Evolutionary conservation across 2,888 invertebrate species (phyloP).

Genomic region (Homarus gammarus): DNA sequence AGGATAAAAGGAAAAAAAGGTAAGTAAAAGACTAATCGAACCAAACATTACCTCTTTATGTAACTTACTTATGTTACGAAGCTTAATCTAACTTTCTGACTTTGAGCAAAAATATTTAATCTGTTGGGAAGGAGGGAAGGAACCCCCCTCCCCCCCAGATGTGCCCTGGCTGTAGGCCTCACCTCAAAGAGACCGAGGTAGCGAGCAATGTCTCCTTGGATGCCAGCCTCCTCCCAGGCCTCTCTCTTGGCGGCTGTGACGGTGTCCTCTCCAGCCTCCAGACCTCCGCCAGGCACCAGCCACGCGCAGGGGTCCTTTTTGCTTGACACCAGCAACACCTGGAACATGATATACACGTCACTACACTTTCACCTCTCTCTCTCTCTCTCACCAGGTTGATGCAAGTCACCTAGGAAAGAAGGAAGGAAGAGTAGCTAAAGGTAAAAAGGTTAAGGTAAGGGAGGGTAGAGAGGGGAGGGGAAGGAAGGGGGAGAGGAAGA

Average conservation of each 20-base stretch:
- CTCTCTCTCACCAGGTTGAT: not conserved
- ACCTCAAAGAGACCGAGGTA: slow-evolving; percentile 97
- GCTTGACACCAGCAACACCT: slow-evolving; percentile 96
- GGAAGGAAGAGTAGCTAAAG: not conserved
- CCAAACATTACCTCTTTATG: no score
- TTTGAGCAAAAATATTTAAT: no score
- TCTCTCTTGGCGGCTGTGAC: slow-evolving; percentile 95
- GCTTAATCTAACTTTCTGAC: no score
- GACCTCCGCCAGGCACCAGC: slow-evolving; percentile 98
- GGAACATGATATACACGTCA: slow-evolving; percentile 73
- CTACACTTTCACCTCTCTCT: not conserved
- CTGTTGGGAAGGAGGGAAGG: no score
- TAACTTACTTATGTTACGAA: no score
- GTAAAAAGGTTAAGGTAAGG: not conserved
- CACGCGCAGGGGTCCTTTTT: slow-evolving; percentile 94
- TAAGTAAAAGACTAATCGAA: no score
- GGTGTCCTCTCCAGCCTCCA: slow-evolving; percentile 93
- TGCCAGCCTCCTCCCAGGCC: slow-evolving; percentile 97
- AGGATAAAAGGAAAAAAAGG: no score
- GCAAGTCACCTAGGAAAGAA: not conserved
- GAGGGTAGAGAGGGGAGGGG: not conserved
- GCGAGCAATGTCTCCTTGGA: slow-evolving; percentile 91
- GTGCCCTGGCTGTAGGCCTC: no score
- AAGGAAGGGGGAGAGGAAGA: not conserved
- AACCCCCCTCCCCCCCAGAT: no score